Conservation (phyloP, 2,113 vertebrate species). For the Archocentrus centrarchus region DNA sequence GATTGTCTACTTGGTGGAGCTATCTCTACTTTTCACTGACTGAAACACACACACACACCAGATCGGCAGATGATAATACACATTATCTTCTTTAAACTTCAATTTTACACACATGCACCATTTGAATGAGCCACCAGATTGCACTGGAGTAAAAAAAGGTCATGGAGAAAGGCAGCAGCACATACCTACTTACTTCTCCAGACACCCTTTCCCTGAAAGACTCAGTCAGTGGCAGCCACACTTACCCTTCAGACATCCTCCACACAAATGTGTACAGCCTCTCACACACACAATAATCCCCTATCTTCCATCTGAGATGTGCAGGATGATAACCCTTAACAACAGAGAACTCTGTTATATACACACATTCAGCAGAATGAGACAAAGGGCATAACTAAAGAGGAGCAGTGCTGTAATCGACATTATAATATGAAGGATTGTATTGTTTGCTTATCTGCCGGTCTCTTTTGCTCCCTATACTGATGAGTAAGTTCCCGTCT, state of each 20-base stretch:
- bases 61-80: background rate
- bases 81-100: background rate
- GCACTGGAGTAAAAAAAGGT: background rate
- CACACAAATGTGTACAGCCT: conserved; percentile 9
- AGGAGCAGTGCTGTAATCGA: background rate
- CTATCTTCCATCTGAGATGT: conserved; percentile 21
- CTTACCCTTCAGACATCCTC: conserved; percentile 58
- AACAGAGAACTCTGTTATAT: conserved; percentile 10
- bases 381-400: conserved; percentile 24
- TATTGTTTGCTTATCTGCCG: conserved; percentile 23
- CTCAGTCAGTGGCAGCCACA: background rate
- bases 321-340: conserved; percentile 20
- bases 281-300: background rate
- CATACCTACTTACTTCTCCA: conserved; percentile 3
- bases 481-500: conserved; percentile 47
- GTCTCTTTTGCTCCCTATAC: conserved; percentile 21
- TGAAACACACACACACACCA: background rate
- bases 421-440: conserved; percentile 9
- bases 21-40: background rate
- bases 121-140: background rate
- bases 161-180: background rate
- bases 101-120: background rate
- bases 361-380: background rate
- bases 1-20: conserved; percentile 4
- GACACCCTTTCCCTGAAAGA: background rate